Evolutionary conservation across 2,113 vertebrate species (phyloP), one percentile per base, ranked within the genome.

Genomic region (Aviceda subcristata): DNA sequence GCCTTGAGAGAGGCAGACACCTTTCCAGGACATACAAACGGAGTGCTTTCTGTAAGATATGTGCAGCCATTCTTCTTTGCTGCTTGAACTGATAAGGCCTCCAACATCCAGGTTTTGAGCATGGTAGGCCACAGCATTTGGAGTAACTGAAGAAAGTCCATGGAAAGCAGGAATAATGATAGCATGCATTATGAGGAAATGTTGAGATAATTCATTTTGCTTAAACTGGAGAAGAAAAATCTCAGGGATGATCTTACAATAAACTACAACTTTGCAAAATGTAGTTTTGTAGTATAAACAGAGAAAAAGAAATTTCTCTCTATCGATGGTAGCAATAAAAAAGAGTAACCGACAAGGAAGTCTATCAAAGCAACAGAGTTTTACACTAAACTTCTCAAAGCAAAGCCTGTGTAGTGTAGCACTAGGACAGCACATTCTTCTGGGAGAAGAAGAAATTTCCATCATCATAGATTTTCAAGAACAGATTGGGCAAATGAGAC

Each of bases 11-110:
- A 69, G 12, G 9, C n/a, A 38, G 10, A 18, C 7, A 8, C 4
- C 9, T 6, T 26, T 39, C 57, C 22, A 60, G 45, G 23, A 38
- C 11, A 43, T 0, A 26, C 26, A 41, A 68, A 38, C 0, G 0
- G 45, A 26, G 3, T 11, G 20, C 7, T 83, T 73, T 60, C 36
- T 83, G 10, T 34, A 41, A 56, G 18, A 71, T 6, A 11, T 9
- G 13, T 50, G 39, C 29, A 45, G 10, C 14, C 11, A 50, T 59
- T 59, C 34, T 39, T 74, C 16, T 53, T 67, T 76, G 20, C 34
- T 84, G 26, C 57, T 57, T 53, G 51, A 71, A 53, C 46, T 43
- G 30, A 10, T n/a, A 62, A 53, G 9, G 8, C 11, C 13, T 22
- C 41, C 68, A 43, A 8, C 3, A 2, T 15, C 36, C 20, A 11